These are phyloP conservation scores for Capromys pilorides DNA, from an alignment of 2,797 vertebrate species.

Conservation along the genomic window DNA sequence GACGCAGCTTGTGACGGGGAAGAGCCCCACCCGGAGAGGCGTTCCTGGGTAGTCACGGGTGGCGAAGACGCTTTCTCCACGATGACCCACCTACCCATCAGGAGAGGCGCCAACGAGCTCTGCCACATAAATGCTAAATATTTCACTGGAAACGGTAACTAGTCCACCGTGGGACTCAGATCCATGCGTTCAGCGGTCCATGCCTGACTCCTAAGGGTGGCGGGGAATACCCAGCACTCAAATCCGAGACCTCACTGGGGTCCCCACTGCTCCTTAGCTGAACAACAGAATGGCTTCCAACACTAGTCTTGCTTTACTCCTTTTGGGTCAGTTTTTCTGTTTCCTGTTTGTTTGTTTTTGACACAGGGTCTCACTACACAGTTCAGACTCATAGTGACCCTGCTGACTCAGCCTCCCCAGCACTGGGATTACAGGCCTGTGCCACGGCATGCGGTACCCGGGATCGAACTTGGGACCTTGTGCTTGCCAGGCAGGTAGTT, in stretches of 20 bases:
- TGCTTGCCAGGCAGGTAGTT: too few species aligned
- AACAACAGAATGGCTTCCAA: not conserved
- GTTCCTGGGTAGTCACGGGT: not conserved
- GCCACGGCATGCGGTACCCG: too few species aligned
- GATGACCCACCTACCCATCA: not conserved
- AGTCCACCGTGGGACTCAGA: not conserved
- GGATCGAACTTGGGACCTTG: too few species aligned
- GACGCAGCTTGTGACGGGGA: not conserved
- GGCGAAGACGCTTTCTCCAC: not conserved
- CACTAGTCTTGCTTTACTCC: slow-evolving; percentile 3
- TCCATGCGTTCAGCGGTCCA: not conserved
- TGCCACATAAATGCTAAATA: too few species aligned
- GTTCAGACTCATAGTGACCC: too few species aligned
- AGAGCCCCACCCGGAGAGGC: not conserved
- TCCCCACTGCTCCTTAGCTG: not conserved
- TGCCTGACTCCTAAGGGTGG: not conserved
- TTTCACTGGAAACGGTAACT: not conserved
- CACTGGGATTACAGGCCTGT: too few species aligned
- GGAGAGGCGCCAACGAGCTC: too few species aligned
- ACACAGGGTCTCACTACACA: too few species aligned
- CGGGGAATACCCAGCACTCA: not conserved
- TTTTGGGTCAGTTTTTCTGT: not conserved
- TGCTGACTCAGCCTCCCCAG: too few species aligned
- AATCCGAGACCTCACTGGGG: not conserved
- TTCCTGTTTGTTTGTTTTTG: not conserved